Conservation (phyloP, 2,113 vertebrate genomes). For the Pterocles orientalis region DNA sequence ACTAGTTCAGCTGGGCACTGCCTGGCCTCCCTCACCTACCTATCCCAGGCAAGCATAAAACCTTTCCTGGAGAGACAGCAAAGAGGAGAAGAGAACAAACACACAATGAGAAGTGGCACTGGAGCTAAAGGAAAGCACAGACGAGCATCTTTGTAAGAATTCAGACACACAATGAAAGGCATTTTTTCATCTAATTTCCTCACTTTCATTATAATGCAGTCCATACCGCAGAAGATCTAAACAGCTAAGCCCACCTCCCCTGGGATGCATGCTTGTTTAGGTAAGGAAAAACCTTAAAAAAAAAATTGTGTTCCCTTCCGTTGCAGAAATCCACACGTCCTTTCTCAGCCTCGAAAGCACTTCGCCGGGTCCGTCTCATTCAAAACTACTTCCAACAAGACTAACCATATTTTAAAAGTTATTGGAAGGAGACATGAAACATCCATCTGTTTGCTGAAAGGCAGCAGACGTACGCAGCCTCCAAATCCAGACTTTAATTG, state of each 20-base stretch:
- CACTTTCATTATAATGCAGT: background rate
- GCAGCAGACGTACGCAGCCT: background rate
- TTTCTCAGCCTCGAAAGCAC: background rate
- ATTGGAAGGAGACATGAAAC: background rate
- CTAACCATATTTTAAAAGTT: background rate
- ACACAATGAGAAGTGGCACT: fast-evolving
- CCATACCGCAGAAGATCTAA: too few species aligned
- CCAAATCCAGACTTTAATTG: slow-evolving; percentile 32
- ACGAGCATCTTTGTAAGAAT: background rate
- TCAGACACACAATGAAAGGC: background rate
- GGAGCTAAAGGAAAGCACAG: background rate
- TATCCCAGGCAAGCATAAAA: background rate
- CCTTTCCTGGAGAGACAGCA: background rate
- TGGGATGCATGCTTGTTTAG: too few species aligned
- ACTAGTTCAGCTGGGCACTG: background rate
- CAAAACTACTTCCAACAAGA: background rate
- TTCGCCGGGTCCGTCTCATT: background rate
- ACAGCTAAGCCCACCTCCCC: background rate
- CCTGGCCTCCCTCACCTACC: background rate
- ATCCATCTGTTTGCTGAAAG: slow-evolving; percentile 40
- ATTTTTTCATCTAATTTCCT: background rate
- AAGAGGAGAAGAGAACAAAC: background rate
- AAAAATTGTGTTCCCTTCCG: background rate
- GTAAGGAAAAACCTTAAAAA: background rate
- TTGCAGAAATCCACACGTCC: background rate